These are phyloP conservation scores for Pseudococcus jackbeardsleyi DNA, from an alignment of 2,888 invertebrate genomes.

Conservation along the genomic window DNA sequence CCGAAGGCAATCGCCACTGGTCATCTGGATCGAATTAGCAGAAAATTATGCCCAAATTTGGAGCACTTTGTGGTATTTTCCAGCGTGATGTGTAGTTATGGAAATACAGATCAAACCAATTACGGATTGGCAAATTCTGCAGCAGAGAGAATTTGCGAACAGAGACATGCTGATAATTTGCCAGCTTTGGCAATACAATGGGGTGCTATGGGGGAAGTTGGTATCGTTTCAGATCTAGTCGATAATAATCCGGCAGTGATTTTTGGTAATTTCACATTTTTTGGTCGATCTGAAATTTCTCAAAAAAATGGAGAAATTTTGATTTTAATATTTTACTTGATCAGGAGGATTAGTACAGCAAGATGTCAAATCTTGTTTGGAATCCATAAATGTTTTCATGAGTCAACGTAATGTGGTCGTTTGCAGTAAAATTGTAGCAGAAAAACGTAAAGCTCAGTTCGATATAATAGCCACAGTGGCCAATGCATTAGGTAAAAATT, in stretches of 20 bases:
- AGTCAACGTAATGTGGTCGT: slow-evolving; percentile 78
- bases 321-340: slow-evolving; percentile 72
- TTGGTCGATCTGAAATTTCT: not conserved
- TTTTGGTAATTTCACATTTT: slow-evolving; percentile 69
- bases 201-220: slow-evolving; percentile 93
- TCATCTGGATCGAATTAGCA: slow-evolving; percentile 79
- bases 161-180: slow-evolving; percentile 77
- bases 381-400: slow-evolving; percentile 78
- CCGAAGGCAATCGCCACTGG: slow-evolving; percentile 88
- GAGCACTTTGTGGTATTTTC: slow-evolving; percentile 90
- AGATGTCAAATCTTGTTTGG: slow-evolving; percentile 84
- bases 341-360: slow-evolving; percentile 74
- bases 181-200: slow-evolving; percentile 90
- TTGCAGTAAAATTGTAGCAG: slow-evolving; percentile 88
- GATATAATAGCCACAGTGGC: slow-evolving; percentile 81
- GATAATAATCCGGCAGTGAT: slow-evolving; percentile 78
- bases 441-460: slow-evolving; percentile 78
- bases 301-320: not conserved
- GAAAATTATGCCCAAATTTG: slow-evolving; percentile 74
- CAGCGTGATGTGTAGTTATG: slow-evolving; percentile 93
- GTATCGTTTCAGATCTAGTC: slow-evolving; percentile 73
- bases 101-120: slow-evolving; percentile 91
- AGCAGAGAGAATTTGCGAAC: slow-evolving; percentile 77
- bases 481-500: slow-evolving; percentile 72
- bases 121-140: slow-evolving; percentile 90